Conservation (phyloP, 2,113 vertebrate species). For the Scomber colias region DNA sequence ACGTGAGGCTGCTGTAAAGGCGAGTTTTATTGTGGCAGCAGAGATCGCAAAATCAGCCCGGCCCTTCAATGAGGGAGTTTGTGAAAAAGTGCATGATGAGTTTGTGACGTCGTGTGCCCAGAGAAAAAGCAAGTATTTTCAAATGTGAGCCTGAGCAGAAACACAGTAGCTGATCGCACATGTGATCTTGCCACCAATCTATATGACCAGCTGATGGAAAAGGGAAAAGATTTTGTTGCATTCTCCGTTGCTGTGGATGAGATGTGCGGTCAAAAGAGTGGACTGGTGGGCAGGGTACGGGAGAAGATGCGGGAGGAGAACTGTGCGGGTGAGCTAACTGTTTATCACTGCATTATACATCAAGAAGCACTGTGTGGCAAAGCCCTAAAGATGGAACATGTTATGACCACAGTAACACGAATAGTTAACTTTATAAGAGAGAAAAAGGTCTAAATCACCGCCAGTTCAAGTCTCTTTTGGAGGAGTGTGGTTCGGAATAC, state of each 20-base stretch:
- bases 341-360: constrained; percentile 1
- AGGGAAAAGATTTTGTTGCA: constrained; percentile 2
- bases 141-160: constrained; percentile 6
- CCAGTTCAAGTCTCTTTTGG: constrained; percentile 32
- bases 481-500: background rate
- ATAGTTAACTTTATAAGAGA: constrained; percentile 50
- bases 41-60: constrained; percentile 3
- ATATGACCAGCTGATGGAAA: background rate
- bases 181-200: background rate
- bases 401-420: background rate
- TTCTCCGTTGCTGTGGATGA: constrained; percentile 1
- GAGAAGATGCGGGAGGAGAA: background rate
- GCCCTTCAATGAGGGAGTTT: constrained; percentile 33
- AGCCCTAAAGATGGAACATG: background rate
- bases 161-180: background rate
- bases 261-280: background rate
- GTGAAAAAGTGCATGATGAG: constrained; percentile 6
- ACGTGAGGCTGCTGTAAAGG: constrained; percentile 49
- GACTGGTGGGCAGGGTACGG: background rate
- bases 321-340: background rate
- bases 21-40: constrained; percentile 43
- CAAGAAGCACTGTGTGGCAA: background rate
- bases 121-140: background rate
- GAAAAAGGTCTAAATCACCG: constrained; percentile 47
- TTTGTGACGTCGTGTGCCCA: background rate